Conservation (phyloP, 2,797 vertebrate genomes). For the Darevskia mixta region DNA sequence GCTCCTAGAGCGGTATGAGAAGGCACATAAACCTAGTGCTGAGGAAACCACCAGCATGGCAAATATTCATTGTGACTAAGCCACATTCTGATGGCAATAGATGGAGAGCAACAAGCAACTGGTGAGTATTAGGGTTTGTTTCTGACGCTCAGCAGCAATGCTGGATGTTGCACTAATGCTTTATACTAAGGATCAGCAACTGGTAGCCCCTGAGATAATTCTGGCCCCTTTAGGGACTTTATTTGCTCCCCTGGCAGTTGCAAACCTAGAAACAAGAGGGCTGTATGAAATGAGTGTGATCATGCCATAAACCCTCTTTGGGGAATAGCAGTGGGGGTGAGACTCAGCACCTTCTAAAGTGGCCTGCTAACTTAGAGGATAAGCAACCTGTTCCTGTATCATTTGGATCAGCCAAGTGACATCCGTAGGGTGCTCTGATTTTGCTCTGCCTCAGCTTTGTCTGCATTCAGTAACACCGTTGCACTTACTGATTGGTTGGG, state of each 20-base stretch:
- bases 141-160: neutral
- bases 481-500: neutral
- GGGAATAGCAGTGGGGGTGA: neutral
- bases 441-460: neutral
- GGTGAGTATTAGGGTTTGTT: neutral
- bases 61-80: neutral
- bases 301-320: neutral
- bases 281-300: neutral
- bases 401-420: no score
- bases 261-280: neutral
- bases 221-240: neutral
- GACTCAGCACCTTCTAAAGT: neutral
- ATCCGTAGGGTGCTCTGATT: no score
- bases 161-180: neutral
- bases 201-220: neutral
- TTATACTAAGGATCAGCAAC: neutral
- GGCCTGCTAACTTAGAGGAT: no score
- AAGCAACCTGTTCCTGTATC: no score
- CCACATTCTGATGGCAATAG: neutral
- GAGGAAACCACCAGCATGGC: conserved; percentile 4
- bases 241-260: neutral
- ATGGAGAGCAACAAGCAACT: neutral
- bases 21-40: neutral
- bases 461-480: no score
- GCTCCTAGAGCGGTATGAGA: neutral